These are phyloP conservation scores for Dinocampus coccinellae DNA, from an alignment of 2,888 invertebrate species.

Conservation along the genomic window DNA sequence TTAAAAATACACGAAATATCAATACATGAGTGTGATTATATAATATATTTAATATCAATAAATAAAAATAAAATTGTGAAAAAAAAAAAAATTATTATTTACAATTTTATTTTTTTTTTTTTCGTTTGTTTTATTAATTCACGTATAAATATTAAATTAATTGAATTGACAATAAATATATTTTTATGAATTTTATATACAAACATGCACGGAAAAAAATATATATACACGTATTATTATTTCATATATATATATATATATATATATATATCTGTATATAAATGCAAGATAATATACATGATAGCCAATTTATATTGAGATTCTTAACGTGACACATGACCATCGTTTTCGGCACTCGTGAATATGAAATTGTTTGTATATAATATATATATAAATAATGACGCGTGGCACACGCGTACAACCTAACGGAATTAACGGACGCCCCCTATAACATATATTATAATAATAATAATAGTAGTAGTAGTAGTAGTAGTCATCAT, in stretches of 20 bases:
- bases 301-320: slow-evolving; percentile 18
- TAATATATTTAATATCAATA: not conserved
- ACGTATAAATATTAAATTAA: too few species aligned
- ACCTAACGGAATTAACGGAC: slow-evolving; percentile 44
- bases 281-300: not conserved
- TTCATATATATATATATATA: not conserved
- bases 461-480: too few species aligned
- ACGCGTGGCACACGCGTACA: slow-evolving; percentile 39
- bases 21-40: not conserved
- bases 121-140: not conserved
- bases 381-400: not conserved
- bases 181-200: too few species aligned
- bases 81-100: too few species aligned
- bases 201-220: too few species aligned
- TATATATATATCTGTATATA: too few species aligned
- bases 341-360: slow-evolving; percentile 8
- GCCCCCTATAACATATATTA: slow-evolving; percentile 22
- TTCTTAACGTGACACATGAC: slow-evolving; percentile 17
- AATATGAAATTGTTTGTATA: not conserved
- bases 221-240: too few species aligned
- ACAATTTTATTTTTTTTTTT: too few species aligned
- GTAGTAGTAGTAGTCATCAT: too few species aligned
- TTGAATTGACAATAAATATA: too few species aligned
- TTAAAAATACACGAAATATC: not conserved
- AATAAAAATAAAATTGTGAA: too few species aligned